phyloP scores from a whole-genome alignment of 64 coral and sea anemone species.

The Platygyra sinensis region DNA sequence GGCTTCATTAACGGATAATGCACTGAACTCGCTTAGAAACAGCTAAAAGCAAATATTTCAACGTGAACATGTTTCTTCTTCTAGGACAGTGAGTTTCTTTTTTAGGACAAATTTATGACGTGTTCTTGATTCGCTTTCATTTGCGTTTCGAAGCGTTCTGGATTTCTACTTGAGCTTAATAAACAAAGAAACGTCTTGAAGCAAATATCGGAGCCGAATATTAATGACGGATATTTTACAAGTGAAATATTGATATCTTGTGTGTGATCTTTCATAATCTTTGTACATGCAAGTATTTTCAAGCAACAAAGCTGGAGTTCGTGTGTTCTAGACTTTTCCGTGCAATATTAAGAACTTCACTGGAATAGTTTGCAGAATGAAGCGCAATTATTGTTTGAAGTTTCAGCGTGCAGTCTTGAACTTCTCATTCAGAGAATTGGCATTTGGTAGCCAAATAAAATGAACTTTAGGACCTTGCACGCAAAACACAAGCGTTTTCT shows the following conservation, averaged over 20 bases:
- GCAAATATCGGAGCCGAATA: conserved; percentile 29
- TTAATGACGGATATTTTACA: conserved; percentile 9
- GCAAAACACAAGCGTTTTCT: background rate
- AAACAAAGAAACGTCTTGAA: conserved; percentile 12
- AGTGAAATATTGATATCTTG: background rate
- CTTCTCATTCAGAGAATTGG: background rate
- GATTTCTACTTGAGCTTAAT: background rate
- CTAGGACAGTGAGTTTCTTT: background rate
- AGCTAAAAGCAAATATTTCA: conserved; percentile 12
- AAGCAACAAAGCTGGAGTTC: background rate
- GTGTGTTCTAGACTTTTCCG: background rate
- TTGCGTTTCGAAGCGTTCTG: background rate
- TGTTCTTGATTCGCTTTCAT: background rate
- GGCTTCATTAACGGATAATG: conserved; percentile 33
- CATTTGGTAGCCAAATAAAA: background rate
- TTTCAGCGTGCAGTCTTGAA: background rate
- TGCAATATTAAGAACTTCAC: background rate
- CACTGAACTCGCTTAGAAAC: conserved; percentile 26
- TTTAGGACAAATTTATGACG: background rate
- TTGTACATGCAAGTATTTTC: background rate
- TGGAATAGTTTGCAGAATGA: background rate
- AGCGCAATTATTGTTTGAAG: background rate
- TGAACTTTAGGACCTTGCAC: background rate
- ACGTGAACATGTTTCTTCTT: background rate
- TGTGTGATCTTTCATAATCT: background rate